A percentile compares a stretch with the other conserved stretches of the same genome.
Conservation (phyloP, 1,140 invertebrate genomes). For the Drosophila pandora region DNA sequence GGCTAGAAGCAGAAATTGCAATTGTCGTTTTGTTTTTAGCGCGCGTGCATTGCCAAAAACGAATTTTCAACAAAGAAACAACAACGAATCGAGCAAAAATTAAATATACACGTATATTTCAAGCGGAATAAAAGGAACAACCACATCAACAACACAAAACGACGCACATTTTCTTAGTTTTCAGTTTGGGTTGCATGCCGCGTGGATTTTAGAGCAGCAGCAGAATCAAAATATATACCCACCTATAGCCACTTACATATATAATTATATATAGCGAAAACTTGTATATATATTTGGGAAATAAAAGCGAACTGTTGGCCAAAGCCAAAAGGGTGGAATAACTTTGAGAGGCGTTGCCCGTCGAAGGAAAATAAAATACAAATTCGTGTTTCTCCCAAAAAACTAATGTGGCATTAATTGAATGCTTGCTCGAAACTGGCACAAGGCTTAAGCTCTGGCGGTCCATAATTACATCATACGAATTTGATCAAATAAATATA, state of each 20-base stretch:
- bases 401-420: conserved; percentile 44
- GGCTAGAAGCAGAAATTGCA: conserved; percentile 29
- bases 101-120: conserved; percentile 20
- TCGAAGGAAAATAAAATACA: conserved; percentile 22
- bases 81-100: conserved; percentile 26
- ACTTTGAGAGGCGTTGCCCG: conserved; percentile 62
- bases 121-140: conserved; percentile 3
- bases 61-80: conserved; percentile 48
- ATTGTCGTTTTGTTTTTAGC: conserved; percentile 51
- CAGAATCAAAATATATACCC: conserved; percentile 43
- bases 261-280: conserved; percentile 44
- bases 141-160: conserved; percentile 26
- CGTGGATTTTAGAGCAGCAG: conserved; percentile 42
- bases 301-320: conserved; percentile 50
- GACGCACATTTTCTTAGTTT: conserved; percentile 56
- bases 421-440: conserved; percentile 53
- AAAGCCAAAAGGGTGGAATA: conserved; percentile 48
- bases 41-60: conserved; percentile 72
- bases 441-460: conserved; percentile 51
- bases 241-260: conserved; percentile 36
- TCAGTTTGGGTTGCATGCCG: conserved; percentile 57
- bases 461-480: conserved; percentile 28
- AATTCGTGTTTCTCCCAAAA: conserved; percentile 16
- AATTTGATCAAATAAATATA: conserved; percentile 15
- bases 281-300: conserved; percentile 8